phyloP scores from a whole-genome alignment of 2,888 invertebrate genomes.

The Nycteola revayana region DNA sequence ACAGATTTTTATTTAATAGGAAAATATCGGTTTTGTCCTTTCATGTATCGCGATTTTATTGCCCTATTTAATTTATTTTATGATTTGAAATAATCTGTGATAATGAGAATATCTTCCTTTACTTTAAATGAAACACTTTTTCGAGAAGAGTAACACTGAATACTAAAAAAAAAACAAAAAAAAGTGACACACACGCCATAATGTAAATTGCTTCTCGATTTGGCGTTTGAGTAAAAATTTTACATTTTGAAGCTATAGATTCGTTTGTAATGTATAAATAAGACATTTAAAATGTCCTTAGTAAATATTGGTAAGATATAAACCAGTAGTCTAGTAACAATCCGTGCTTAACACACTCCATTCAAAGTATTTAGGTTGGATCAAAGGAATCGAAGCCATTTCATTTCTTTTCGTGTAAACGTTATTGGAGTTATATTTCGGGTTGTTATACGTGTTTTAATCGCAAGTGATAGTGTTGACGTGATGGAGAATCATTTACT shows the following conservation, averaged over 20 bases:
- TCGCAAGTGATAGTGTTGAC: conserved; percentile 32
- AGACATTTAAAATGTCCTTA: conserved; percentile 74
- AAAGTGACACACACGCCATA: conserved; percentile 82
- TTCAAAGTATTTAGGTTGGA: conserved; percentile 70
- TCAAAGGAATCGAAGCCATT: conserved; percentile 76
- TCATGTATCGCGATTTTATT: no score
- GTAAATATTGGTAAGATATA: conserved; percentile 70
- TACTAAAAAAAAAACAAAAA: conserved; percentile 58
- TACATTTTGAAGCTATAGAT: conserved; percentile 66
- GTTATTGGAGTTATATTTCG: conserved; percentile 45
- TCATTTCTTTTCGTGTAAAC: conserved; percentile 58
- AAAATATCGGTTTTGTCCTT: no score
- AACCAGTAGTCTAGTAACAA: conserved; percentile 32
- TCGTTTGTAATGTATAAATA: conserved; percentile 55
- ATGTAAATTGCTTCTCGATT: conserved; percentile 80
- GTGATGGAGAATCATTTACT: conserved; percentile 36
- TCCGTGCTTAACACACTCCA: conserved; percentile 39
- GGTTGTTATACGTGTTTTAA: conserved; percentile 30
- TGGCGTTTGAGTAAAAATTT: conserved; percentile 74
- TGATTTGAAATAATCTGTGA: no score
- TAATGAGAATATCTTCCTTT: no score
- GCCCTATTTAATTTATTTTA: no score
- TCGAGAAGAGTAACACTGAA: conserved; percentile 39
- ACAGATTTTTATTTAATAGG: no score
- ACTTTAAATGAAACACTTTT: conserved; percentile 10